Conservation (phyloP, 2,797 vertebrate species). For the Perodicticus potto region DNA sequence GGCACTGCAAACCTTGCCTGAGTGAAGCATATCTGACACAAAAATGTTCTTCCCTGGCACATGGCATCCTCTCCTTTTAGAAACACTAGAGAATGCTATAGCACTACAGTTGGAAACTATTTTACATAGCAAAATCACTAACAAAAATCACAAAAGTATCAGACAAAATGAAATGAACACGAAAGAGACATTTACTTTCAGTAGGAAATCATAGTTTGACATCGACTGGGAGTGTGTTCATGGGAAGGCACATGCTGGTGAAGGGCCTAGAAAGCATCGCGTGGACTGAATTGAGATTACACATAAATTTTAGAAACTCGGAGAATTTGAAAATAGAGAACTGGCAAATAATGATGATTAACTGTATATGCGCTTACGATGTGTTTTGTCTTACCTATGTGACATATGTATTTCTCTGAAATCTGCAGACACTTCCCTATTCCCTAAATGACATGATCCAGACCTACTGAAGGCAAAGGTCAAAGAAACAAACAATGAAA, state of each 20-base stretch:
- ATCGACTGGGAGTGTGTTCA: not conserved
- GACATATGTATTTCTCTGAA: not conserved
- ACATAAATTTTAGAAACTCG: not conserved
- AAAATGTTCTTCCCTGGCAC: not conserved
- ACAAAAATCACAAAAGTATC: not conserved
- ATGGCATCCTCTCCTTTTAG: not conserved
- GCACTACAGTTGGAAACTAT: not conserved
- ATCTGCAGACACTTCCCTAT: not conserved
- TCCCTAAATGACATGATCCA: not conserved
- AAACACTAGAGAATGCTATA: not conserved
- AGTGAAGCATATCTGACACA: not conserved
- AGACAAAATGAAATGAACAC: not conserved
- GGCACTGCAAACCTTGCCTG: not conserved
- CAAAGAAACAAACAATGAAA: not conserved
- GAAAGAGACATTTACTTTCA: not conserved
- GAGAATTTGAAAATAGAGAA: not conserved
- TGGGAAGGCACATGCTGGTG: rapidly evolving
- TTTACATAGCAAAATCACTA: not conserved
- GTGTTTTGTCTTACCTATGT: not conserved
- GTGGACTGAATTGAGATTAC: not conserved
- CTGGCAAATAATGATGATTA: not conserved
- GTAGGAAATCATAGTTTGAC: not conserved
- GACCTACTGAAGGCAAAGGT: not conserved
- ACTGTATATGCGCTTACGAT: not conserved
- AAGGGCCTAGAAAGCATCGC: not conserved